phyloP scores from a whole-genome alignment of 2,888 invertebrate species.

The Tipula unca region DNA sequence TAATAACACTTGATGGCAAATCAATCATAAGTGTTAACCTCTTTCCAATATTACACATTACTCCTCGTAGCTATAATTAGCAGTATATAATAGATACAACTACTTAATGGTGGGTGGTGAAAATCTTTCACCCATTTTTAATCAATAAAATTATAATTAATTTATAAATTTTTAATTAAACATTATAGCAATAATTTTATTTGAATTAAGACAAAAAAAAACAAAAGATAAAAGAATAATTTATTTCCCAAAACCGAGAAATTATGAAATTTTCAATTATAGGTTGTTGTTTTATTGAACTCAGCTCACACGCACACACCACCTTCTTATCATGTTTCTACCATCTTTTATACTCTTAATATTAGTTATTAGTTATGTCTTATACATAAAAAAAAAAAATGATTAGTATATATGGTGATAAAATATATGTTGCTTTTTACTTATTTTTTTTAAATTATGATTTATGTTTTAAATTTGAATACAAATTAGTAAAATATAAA shows the following conservation, averaged over 20 bases:
- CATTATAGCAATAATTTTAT: neutral
- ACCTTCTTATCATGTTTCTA: neutral
- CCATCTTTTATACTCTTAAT: neutral
- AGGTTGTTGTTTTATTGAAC: neutral
- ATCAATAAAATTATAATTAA: neutral
- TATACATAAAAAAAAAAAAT: neutral
- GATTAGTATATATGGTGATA: neutral
- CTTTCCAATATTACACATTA: neutral
- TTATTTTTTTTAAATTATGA: too few relatives aligned
- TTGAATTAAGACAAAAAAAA: neutral
- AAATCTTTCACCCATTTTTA: neutral
- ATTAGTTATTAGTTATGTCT: neutral
- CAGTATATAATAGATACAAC: too few relatives aligned
- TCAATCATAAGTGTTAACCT: neutral
- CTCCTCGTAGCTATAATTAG: neutral
- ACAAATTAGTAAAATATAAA: neutral
- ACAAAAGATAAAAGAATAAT: neutral
- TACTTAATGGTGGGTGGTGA: neutral
- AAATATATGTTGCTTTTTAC: neutral
- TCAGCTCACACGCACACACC: neutral
- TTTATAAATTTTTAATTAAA: neutral
- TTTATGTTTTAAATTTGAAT: neutral
- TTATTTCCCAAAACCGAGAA: neutral
- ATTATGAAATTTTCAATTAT: neutral
- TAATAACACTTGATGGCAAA: neutral